Evolutionary conservation across 2,113 vertebrate genomes (phyloP), one percentile per base, ranked within the genome.

Genomic region (Clarias magur): DNA sequence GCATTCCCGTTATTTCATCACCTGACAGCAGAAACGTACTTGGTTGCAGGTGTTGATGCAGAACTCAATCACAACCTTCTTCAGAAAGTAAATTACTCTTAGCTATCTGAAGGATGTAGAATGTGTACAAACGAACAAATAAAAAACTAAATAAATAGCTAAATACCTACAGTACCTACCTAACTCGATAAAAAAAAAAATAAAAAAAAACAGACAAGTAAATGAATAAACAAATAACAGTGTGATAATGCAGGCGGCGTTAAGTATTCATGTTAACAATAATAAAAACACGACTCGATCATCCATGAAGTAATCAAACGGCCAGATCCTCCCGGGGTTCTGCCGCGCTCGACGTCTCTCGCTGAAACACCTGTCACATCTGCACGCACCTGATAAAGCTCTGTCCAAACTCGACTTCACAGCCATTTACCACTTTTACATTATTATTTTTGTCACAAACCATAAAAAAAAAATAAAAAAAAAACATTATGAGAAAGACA

Each of bases 391-490:
- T 82, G 62, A 89, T 89, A 90, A 91, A 91, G 72, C 42, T 16
- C 67, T 30, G 62, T 56, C 67, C 63, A 87, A 82, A 92, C 85
- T 82, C 60, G 65, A 87, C 85, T 89, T 88, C 83, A 86, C 80
- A 88, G 83, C 34, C 56, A 83, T 80, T 83, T 70, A 63, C 78
- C 75, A 25, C 84, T 56, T 85, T 75, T 73, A 85, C 81, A 57
- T 88, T 63, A 86, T 86, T 88, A 62, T 85, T 90, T 67, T 80
- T 12, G 27, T 60, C 25, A 84, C 82, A 85, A 85, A 4, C 83
- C 25, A 62, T 86, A 87, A 88, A 76, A 73, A 79, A 60, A 62
- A 56, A 86, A 54, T 42, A 34, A 75, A 25, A 15, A 11, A 16
- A 17, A 23, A 3, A 73, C 2, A 73, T 0, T 11, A 1, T 10